Evolutionary conservation across 1,140 invertebrate genomes (phyloP).

Genomic region (Charaxes varanes): DNA sequence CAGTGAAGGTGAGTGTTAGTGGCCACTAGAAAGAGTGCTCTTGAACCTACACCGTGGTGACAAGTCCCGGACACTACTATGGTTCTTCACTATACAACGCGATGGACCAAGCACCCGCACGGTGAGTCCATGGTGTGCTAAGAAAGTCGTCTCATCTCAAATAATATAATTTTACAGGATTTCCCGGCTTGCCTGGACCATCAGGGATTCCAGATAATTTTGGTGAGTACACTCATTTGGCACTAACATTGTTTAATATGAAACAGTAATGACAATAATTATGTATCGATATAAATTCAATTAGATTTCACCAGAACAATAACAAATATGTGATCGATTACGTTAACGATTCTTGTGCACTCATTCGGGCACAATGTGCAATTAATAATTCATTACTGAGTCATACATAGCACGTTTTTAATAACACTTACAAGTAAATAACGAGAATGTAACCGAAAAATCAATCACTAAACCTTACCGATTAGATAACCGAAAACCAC

Average conservation of each 20-base stretch:
- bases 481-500: constrained; percentile 12
- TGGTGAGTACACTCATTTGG: constrained; percentile 78
- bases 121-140: too few relatives aligned
- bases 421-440: constrained; percentile 59
- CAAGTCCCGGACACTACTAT: too few relatives aligned
- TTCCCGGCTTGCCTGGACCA: constrained; percentile 82
- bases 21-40: too few relatives aligned
- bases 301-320: constrained; percentile 38
- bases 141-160: background rate
- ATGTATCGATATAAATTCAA: constrained; percentile 30
- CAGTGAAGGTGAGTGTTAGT: too few relatives aligned
- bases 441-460: constrained; percentile 37
- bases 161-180: constrained; percentile 37
- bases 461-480: constrained; percentile 27
- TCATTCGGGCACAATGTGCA: constrained; percentile 28
- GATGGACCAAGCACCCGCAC: too few relatives aligned
- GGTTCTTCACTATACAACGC: too few relatives aligned
- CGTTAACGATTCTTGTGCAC: constrained; percentile 25
- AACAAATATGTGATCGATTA: constrained; percentile 28
- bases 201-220: constrained; percentile 89
- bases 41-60: too few relatives aligned
- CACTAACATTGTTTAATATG: constrained; percentile 38
- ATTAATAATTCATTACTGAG: constrained; percentile 62
- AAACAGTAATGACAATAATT: constrained; percentile 43
- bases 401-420: constrained; percentile 43